Base-by-base conservation (phyloP, 2,113 vertebrate genomes). In the Caranx melampygus region DNA sequence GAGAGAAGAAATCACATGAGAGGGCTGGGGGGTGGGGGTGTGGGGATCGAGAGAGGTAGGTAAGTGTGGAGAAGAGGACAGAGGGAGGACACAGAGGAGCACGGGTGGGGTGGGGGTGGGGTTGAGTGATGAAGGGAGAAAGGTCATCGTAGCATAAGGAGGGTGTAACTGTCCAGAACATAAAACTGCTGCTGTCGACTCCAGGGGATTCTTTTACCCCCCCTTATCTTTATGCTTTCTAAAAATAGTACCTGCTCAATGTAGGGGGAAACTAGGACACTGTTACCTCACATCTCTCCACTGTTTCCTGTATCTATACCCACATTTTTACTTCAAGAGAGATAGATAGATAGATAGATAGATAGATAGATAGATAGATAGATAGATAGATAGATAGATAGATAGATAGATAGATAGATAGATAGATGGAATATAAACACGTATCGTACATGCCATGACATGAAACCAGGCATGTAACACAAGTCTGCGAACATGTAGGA, bases 231-330 rank as follows among this genome's bases (percentile, higher is more conserved):
- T 79, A 45, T 72, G 49, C 63, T 66, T 84, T 81, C 87, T 92
- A 91, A 87, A 92, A 89, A 91, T 92, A 91, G 85, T 26, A 59
- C 10, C 34, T 33, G 72, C 82, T 82, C 76, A 73, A 20, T 72
- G 76, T 79, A 26, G 18, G 72, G 65, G 58, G 62, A 87, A 83
- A 81, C 74, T 79, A 79, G 85, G 82, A 87, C 84, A 73, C 26
- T 26, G 49, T 60, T 83, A 65, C 73, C 75, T 68, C 75, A 74
- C 59, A 35, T 82, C 51, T 42, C 34, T 45, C 34, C 18, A 13
- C 18, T 58, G 7, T 58, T 55, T 33, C 47, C 18, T 58, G 7
- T 58, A 60, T 33, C 47, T 49, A 52, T 77, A 52, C 5, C 21
- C 6, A 21, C 52, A 15, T 61, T 37, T 44, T 49, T 37, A 73